phyloP scores from a whole-genome alignment of 2,888 invertebrate species.

The Cactoblastis cactorum region DNA sequence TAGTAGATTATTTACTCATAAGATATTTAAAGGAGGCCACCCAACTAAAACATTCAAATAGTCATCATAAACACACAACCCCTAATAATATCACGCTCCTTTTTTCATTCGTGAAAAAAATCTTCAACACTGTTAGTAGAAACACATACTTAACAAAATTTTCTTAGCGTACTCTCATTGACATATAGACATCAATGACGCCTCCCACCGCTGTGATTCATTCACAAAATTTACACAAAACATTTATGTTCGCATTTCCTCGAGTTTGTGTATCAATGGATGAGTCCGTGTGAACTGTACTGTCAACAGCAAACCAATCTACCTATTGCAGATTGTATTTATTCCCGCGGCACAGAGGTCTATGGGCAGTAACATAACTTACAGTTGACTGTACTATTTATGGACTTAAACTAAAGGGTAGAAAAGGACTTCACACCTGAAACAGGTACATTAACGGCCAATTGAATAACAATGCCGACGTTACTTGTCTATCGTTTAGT shows the following conservation, averaged over 20 bases:
- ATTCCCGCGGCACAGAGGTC: neutral
- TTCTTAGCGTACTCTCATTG: conserved; percentile 1
- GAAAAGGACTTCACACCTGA: conserved; percentile 1
- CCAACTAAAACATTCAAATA: too few species aligned
- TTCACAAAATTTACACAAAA: conserved; percentile 1
- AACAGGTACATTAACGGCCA: neutral
- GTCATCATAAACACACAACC: too few species aligned
- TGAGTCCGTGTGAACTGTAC: neutral
- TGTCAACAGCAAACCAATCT: neutral
- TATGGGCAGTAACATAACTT: neutral
- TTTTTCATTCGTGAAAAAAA: too few species aligned
- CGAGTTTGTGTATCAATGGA: neutral
- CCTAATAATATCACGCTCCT: too few species aligned
- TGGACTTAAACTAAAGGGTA: neutral
- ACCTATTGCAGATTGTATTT: neutral
- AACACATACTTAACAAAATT: neutral
- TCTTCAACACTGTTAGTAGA: neutral
- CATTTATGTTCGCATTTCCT: neutral
- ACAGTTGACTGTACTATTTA: neutral
- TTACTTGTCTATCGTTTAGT: neutral
- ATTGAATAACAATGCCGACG: neutral
- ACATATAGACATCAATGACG: neutral
- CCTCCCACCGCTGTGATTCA: neutral
- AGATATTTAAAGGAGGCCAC: too few species aligned
- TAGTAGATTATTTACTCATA: too few species aligned